These are phyloP conservation scores for Dromaius novaehollandiae DNA, from an alignment of 2,113 vertebrate species.

Conservation along the genomic window DNA sequence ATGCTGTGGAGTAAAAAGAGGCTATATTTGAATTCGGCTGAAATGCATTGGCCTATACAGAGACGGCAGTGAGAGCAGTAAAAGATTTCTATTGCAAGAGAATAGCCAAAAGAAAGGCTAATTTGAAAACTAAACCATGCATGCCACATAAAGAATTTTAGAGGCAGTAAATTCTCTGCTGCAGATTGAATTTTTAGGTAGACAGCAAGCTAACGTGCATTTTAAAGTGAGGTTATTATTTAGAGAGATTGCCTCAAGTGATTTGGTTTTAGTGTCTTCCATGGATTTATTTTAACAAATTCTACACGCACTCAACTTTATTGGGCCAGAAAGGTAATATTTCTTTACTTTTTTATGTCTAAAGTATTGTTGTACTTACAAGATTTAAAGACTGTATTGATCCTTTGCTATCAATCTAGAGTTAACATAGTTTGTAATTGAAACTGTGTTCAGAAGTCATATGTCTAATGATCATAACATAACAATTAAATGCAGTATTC, in stretches of 20 bases:
- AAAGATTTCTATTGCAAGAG: background rate
- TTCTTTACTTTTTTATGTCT: background rate
- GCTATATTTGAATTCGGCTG: background rate
- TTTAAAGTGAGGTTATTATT: background rate
- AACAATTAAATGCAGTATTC: background rate
- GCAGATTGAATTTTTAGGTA: background rate
- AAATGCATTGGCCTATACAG: background rate
- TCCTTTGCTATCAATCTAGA: background rate
- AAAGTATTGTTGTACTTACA: background rate
- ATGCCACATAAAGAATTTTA: background rate
- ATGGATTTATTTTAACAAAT: constrained; percentile 27
- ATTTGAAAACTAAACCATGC: background rate
- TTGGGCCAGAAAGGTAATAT: background rate
- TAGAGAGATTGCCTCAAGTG: background rate
- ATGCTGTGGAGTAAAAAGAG: background rate
- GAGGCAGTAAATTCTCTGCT: background rate
- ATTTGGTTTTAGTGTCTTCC: constrained; percentile 20
- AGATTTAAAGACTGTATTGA: background rate
- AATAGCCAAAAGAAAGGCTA: background rate
- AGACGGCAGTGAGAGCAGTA: background rate
- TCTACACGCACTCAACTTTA: constrained; percentile 13
- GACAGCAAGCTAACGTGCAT: background rate
- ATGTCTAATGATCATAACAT: background rate
- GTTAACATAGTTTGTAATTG: background rate
- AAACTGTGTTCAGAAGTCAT: background rate